Evolutionary conservation across 1,140 invertebrate genomes (phyloP).

Genomic region (Drosophila prosaltans): DNA sequence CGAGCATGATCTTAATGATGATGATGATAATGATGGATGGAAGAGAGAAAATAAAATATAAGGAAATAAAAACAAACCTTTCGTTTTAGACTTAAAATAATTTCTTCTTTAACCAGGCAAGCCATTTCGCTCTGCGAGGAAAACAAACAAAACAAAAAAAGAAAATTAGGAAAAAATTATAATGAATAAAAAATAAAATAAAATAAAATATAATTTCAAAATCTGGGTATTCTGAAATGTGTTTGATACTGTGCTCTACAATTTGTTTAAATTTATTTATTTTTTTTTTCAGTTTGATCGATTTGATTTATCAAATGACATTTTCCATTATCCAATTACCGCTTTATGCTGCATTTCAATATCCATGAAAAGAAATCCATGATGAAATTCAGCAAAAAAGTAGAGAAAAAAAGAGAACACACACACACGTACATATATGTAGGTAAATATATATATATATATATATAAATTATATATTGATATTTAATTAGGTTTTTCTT

Average conservation of each 20-base stretch:
- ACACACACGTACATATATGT: slow-evolving; percentile 42
- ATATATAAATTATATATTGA: slow-evolving; percentile 50
- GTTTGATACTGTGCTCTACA: slow-evolving; percentile 62
- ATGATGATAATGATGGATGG: slow-evolving; percentile 20
- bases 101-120: slow-evolving; percentile 80
- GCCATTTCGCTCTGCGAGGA: slow-evolving; percentile 79
- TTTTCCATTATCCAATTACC: slow-evolving; percentile 72
- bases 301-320: slow-evolving; percentile 41
- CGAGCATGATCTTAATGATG: not conserved
- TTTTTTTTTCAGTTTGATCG: slow-evolving; percentile 7
- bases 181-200: slow-evolving; percentile 3
- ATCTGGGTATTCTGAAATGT: slow-evolving; percentile 25
- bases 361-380: slow-evolving; percentile 76
- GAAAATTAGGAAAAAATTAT: slow-evolving; percentile 27
- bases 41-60: slow-evolving; percentile 31
- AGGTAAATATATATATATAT: slow-evolving; percentile 43
- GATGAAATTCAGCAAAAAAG: slow-evolving; percentile 81
- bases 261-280: slow-evolving; percentile 30
- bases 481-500: slow-evolving; percentile 7
- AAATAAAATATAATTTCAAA: not conserved
- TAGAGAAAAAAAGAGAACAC: slow-evolving; percentile 68
- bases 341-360: slow-evolving; percentile 82
- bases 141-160: slow-evolving; percentile 21
- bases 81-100: slow-evolving; percentile 75
- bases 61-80: slow-evolving; percentile 71